These are phyloP conservation scores for Lethenteron reissneri DNA, from an alignment of 2,113 vertebrate genomes.

Conservation along the genomic window DNA sequence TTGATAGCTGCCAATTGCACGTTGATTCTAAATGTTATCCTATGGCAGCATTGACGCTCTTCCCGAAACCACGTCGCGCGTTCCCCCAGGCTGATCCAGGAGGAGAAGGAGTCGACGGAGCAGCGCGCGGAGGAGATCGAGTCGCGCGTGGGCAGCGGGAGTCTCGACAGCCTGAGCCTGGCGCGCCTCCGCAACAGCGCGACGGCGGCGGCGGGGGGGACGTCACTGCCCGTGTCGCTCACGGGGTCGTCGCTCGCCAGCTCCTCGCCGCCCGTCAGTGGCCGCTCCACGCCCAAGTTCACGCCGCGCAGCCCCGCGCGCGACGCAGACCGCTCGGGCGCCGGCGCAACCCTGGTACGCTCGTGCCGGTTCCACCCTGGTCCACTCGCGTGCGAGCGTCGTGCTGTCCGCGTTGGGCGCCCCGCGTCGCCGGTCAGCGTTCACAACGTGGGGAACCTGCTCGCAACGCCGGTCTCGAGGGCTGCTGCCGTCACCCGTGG, in stretches of 20 bases:
- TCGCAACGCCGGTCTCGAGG: no score
- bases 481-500: no score
- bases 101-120: conserved; percentile 96
- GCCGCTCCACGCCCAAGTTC: conserved; percentile 82
- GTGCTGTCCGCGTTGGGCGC: no score
- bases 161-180: conserved; percentile 79
- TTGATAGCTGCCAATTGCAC: no score
- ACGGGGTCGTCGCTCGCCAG: conserved; percentile 83
- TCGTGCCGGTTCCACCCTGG: no score
- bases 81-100: conserved; percentile 59
- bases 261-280: conserved; percentile 88
- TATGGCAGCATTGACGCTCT: no score
- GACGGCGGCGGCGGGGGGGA: conserved; percentile 16
- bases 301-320: conserved; percentile 68
- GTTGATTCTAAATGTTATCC: no score
- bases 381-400: no score
- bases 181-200: conserved; percentile 45
- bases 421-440: no score
- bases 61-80: no score
- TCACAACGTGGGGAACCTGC: no score
- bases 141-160: conserved; percentile 82
- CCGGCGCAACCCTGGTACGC: conserved; percentile 31
- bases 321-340: conserved; percentile 93
- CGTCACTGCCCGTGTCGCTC: conserved; percentile 76
- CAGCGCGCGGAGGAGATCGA: conserved; percentile 90